These are phyloP conservation scores for Periparus ater DNA, from an alignment of 2,797 vertebrate genomes.

Conservation along the genomic window DNA sequence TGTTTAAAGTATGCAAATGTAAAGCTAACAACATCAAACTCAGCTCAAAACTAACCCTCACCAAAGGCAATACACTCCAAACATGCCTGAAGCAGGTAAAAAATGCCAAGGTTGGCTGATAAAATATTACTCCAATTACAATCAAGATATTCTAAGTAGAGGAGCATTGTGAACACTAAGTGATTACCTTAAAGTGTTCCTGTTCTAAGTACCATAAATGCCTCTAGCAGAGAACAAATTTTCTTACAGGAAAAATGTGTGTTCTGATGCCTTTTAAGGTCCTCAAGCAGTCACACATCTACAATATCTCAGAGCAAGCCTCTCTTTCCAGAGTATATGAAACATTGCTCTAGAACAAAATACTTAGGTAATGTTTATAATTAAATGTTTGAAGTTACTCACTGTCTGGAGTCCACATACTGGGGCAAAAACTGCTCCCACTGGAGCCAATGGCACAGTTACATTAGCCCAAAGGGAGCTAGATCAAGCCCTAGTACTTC, in stretches of 20 bases:
- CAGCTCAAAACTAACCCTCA: neutral
- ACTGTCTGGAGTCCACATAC: neutral
- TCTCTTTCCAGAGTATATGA: neutral
- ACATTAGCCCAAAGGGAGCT: neutral
- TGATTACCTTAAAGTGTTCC: neutral
- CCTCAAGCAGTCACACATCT: neutral
- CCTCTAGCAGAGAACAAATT: neutral
- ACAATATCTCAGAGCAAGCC: neutral
- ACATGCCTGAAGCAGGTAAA: neutral
- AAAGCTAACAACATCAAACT: neutral
- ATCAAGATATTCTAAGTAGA: neutral
- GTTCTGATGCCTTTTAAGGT: neutral
- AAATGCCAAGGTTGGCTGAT: neutral
- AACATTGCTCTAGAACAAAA: neutral
- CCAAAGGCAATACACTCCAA: neutral
- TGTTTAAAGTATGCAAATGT: neutral
- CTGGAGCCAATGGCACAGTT: neutral
- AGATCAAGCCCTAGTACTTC: neutral
- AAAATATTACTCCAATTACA: neutral
- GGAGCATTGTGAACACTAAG: neutral
- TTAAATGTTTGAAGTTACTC: neutral
- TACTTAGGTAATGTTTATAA: neutral
- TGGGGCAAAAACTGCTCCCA: neutral
- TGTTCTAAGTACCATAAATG: neutral
- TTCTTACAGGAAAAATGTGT: neutral